phyloP scores from a whole-genome alignment of 2,113 vertebrate genomes.

The Gymnobelideus leadbeateri region DNA sequence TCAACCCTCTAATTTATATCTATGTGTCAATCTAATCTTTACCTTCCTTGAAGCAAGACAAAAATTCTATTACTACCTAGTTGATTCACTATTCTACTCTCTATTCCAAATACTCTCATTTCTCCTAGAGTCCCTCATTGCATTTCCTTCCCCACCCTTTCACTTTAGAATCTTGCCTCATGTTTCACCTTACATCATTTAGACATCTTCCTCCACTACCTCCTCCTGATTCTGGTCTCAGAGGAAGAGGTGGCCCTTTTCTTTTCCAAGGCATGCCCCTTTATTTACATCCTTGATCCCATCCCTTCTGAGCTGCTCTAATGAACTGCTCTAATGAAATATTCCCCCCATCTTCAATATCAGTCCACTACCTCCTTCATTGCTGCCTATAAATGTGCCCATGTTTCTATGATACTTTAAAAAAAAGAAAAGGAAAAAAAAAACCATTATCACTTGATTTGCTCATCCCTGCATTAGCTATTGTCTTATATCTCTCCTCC shows the following conservation, averaged over 20 bases:
- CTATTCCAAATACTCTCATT: not conserved
- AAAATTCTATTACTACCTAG: not conserved
- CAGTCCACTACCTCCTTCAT: not conserved
- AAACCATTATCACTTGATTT: not conserved
- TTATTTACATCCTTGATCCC: not conserved
- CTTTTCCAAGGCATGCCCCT: not conserved
- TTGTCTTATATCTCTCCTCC: not conserved
- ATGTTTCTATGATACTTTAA: not conserved
- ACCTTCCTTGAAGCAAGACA: not conserved
- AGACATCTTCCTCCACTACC: not conserved
- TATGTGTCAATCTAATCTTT: not conserved
- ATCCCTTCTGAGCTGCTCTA: not conserved
- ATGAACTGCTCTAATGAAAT: too few relatives aligned
- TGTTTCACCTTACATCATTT: not conserved
- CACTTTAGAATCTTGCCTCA: not conserved
- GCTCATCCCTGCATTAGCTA: not conserved
- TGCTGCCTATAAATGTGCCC: not conserved
- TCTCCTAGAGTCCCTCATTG: not conserved
- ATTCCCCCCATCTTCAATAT: not conserved
- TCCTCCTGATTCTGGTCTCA: not conserved
- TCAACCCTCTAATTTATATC: not conserved
- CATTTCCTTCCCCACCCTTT: not conserved
- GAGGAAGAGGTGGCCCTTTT: not conserved
- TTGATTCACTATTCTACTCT: not conserved
- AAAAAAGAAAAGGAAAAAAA: not conserved